These are phyloP conservation scores for Thyatira batis DNA, from an alignment of 2,888 invertebrate genomes.

Conservation along the genomic window DNA sequence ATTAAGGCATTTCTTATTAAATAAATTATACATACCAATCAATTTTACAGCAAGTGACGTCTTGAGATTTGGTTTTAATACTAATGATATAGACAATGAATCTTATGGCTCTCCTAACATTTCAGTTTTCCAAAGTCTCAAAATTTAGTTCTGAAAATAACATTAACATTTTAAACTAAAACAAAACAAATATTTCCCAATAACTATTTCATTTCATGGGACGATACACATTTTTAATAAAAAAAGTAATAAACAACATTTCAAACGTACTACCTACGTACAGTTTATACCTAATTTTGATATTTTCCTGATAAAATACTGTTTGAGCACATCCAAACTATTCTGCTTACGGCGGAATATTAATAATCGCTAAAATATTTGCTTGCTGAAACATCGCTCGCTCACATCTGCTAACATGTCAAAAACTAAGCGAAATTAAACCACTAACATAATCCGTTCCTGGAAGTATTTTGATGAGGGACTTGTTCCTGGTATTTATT, in stretches of 20 bases:
- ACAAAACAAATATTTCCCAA: background rate
- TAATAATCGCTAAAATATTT: slow-evolving; percentile 36
- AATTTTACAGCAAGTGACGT: too few relatives aligned
- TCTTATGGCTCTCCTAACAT: too few relatives aligned
- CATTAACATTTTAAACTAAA: background rate
- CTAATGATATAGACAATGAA: too few relatives aligned
- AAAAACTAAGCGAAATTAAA: slow-evolving; percentile 18
- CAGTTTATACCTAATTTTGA: slow-evolving; percentile 22
- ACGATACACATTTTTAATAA: background rate
- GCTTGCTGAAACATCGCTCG: slow-evolving; percentile 19
- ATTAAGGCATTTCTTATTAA: too few relatives aligned
- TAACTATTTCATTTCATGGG: background rate
- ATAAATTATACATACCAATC: too few relatives aligned
- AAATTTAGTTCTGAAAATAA: background rate
- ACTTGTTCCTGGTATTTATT: background rate
- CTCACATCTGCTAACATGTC: slow-evolving; percentile 9
- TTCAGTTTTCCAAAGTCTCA: background rate
- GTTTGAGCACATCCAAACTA: slow-evolving; percentile 4
- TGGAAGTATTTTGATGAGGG: slow-evolving; percentile 7
- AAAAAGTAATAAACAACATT: slow-evolving; percentile 2
- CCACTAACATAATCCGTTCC: slow-evolving; percentile 19
- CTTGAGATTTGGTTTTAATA: too few relatives aligned
- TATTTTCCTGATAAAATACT: slow-evolving; percentile 24
- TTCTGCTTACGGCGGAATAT: slow-evolving; percentile 34
- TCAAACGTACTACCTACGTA: slow-evolving; percentile 16